These are phyloP conservation scores for Hippocampus abdominalis DNA, from an alignment of 2,113 vertebrate genomes.

Conservation along the genomic window DNA sequence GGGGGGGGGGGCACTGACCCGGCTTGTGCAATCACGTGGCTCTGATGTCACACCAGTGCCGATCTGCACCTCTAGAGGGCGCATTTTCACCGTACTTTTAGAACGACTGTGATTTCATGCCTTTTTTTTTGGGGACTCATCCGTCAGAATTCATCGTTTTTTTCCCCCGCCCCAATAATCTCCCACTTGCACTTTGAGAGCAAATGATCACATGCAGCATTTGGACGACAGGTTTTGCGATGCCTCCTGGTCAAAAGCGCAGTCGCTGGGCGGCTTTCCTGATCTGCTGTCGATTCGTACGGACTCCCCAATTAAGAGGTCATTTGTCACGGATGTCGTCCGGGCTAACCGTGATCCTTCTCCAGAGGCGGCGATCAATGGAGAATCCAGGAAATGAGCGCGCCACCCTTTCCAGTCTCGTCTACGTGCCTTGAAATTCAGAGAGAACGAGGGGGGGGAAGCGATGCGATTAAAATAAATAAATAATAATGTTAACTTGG, in stretches of 20 bases:
- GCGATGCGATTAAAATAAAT: too few species aligned
- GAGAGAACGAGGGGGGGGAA: not conserved
- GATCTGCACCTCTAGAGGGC: not conserved
- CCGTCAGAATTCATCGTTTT: not conserved
- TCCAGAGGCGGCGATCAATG: slow-evolving; percentile 22
- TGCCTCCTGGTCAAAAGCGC: not conserved
- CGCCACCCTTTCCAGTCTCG: slow-evolving; percentile 17
- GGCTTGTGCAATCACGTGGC: not conserved
- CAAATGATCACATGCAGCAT: not conserved
- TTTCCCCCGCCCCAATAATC: not conserved
- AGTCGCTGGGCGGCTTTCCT: not conserved
- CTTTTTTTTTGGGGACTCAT: not conserved
- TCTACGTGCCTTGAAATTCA: not conserved
- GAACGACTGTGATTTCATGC: not conserved
- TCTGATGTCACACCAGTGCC: not conserved
- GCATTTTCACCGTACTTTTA: not conserved
- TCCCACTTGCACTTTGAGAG: not conserved
- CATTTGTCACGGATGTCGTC: slow-evolving; percentile 16
- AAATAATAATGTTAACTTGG: too few species aligned
- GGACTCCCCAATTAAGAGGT: slow-evolving; percentile 8
- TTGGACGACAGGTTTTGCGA: not conserved
- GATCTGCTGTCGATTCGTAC: slow-evolving; percentile 8
- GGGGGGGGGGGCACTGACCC: not conserved
- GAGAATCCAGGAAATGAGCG: not conserved
- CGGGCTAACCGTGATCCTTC: slow-evolving; percentile 8